Percentiles rank a stretch among this genome's conserved stretches.
Evolutionary conservation across 2,888 invertebrate genomes (phyloP).

Genomic region (Onthophagus sagittarius): DNA sequence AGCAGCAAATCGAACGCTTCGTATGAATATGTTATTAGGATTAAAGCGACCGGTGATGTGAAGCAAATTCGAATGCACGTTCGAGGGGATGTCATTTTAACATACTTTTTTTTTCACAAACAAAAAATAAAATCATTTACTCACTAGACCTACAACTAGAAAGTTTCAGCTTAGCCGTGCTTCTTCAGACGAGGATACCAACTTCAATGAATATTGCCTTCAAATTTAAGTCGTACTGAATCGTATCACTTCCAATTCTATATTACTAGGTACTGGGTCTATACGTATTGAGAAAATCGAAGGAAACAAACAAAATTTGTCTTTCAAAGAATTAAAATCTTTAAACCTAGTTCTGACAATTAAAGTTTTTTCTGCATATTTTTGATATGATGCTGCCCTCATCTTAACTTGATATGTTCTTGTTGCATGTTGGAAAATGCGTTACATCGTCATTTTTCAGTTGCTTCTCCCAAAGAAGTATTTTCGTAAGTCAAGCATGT

Average conservation of each 20-base stretch:
- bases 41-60: neutral
- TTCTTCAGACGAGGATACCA: no score
- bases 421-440: no score
- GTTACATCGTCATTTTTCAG: no score
- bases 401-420: no score
- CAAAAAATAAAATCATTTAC: no score
- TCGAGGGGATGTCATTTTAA: no score
- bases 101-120: no score
- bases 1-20: neutral
- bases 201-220: constrained; percentile 22
- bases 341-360: constrained; percentile 25
- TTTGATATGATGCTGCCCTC: constrained; percentile 17
- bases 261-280: constrained; percentile 19
- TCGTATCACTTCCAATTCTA: constrained; percentile 26
- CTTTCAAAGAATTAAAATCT: constrained; percentile 26
- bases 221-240: constrained; percentile 25
- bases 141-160: no score
- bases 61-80: neutral
- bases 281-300: constrained; percentile 22
- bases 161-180: no score
- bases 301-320: constrained; percentile 25
- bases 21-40: constrained; percentile 11
- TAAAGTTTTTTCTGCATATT: constrained; percentile 21
- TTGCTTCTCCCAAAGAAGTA: constrained; percentile 9
- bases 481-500: constrained; percentile 1